phyloP scores from a whole-genome alignment of 2,888 invertebrate species.

The Eilema sororculum region DNA sequence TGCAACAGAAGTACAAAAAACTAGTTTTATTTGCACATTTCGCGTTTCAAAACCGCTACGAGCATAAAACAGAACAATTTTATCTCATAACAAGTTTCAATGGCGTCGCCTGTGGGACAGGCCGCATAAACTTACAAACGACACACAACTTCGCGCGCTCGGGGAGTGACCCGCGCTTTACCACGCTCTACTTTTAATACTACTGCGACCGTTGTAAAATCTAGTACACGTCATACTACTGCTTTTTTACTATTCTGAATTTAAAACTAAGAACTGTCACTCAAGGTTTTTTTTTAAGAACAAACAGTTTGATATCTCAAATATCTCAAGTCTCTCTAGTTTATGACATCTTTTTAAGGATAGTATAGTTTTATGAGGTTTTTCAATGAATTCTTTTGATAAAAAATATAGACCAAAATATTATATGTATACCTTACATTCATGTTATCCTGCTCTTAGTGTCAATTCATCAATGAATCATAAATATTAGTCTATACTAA shows the following conservation, averaged over 20 bases:
- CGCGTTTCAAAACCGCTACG: conserved; percentile 55
- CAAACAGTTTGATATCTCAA: background rate
- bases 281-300: no score
- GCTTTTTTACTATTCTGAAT: conserved; percentile 12
- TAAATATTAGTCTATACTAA: no score
- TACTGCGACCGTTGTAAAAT: conserved; percentile 21
- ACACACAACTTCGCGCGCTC: conserved; percentile 53
- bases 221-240: conserved; percentile 5
- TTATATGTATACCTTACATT: no score
- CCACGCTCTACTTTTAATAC: conserved; percentile 44
- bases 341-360: background rate
- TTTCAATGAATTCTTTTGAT: no score
- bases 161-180: conserved; percentile 49
- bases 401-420: no score
- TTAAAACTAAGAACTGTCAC: conserved; percentile 7
- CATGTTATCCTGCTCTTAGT: no score
- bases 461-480: no score
- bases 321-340: background rate
- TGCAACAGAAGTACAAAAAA: conserved; percentile 23
- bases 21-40: conserved; percentile 32
- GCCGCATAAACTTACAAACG: conserved; percentile 66
- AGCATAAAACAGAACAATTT: conserved; percentile 65
- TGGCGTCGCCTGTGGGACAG: conserved; percentile 60
- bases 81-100: conserved; percentile 71
- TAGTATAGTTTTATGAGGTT: background rate